Percentiles rank a stretch among this genome's conserved stretches.
Conservation (phyloP, 2,113 vertebrate species). For the Saguinus midas region DNA sequence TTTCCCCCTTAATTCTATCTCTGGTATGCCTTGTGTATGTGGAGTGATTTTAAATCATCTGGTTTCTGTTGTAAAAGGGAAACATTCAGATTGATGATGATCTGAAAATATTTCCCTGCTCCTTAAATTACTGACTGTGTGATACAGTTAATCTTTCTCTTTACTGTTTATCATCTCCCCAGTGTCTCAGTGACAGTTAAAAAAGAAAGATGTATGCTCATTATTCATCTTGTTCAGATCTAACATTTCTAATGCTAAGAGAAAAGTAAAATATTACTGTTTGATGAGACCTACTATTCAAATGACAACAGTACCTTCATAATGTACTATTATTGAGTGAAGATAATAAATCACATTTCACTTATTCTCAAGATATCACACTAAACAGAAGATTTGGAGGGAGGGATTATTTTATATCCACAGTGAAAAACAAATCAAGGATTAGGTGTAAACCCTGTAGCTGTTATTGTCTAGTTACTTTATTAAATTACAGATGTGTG, state of each 20-base stretch:
- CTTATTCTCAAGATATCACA: conserved; percentile 2
- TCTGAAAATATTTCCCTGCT: background rate
- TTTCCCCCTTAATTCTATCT: background rate
- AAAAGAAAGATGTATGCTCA: background rate
- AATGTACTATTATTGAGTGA: background rate
- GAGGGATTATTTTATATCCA: background rate
- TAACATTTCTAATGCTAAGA: background rate
- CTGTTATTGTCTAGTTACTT: conserved; percentile 22
- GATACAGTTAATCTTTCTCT: background rate
- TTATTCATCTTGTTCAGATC: background rate
- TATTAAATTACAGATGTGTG: conserved; percentile 53
- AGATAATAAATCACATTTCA: conserved; percentile 29
- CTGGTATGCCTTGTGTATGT: background rate
- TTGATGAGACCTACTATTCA: background rate
- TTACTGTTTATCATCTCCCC: background rate
- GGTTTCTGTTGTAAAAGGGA: background rate
- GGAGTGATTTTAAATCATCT: background rate
- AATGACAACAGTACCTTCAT: background rate
- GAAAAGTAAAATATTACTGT: background rate
- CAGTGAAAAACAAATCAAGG: background rate
- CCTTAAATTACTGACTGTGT: background rate
- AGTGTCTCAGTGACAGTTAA: background rate
- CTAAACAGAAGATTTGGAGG: conserved; percentile 30
- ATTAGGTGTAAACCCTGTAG: background rate
- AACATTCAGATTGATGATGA: background rate